phyloP scores from a whole-genome alignment of 2,113 vertebrate species.

The Oryzias woworae region DNA sequence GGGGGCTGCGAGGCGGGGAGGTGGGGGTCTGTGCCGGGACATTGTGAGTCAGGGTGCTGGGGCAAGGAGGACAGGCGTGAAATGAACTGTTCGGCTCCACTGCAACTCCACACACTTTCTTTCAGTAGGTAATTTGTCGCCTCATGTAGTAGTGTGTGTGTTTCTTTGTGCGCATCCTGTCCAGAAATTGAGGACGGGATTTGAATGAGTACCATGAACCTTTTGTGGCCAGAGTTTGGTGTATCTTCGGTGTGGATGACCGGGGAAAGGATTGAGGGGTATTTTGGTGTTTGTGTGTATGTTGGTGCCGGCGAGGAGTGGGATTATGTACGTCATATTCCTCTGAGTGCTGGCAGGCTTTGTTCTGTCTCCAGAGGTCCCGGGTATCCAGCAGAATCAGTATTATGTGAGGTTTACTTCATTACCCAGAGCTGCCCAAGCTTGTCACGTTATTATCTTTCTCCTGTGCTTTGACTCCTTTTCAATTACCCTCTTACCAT shows the following conservation, averaged over 20 bases:
- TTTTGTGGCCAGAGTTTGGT: slow-evolving; percentile 42
- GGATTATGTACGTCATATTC: slow-evolving; percentile 61
- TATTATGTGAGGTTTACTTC: slow-evolving; percentile 77
- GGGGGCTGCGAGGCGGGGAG: slow-evolving; percentile 24
- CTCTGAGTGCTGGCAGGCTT: slow-evolving; percentile 50
- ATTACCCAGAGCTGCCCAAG: slow-evolving; percentile 76
- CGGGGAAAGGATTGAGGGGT: slow-evolving; percentile 32
- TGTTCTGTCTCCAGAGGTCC: slow-evolving; percentile 67
- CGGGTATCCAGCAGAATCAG: slow-evolving; percentile 73
- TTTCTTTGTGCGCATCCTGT: slow-evolving; percentile 31
- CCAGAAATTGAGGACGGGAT: slow-evolving; percentile 32
- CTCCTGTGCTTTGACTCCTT: slow-evolving; percentile 78
- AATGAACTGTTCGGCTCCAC: slow-evolving; percentile 99
- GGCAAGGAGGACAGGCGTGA: slow-evolving; percentile 96
- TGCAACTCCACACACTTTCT: slow-evolving; percentile 90
- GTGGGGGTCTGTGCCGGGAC: slow-evolving; percentile 10
- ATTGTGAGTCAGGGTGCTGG: slow-evolving; percentile 71
- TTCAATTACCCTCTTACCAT: slow-evolving; percentile 83
- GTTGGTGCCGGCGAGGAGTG: slow-evolving; percentile 31
- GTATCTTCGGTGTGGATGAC: slow-evolving; percentile 36
- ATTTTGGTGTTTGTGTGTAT: slow-evolving; percentile 26
- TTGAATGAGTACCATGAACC: slow-evolving; percentile 26
- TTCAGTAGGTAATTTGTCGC: slow-evolving; percentile 91
- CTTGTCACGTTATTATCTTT: slow-evolving; percentile 84
- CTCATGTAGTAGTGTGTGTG: slow-evolving; percentile 65